Evolutionary conservation across 2,113 vertebrate species (phyloP), one percentile per base, ranked within the genome.

Genomic region (Stictonetta naevosa): DNA sequence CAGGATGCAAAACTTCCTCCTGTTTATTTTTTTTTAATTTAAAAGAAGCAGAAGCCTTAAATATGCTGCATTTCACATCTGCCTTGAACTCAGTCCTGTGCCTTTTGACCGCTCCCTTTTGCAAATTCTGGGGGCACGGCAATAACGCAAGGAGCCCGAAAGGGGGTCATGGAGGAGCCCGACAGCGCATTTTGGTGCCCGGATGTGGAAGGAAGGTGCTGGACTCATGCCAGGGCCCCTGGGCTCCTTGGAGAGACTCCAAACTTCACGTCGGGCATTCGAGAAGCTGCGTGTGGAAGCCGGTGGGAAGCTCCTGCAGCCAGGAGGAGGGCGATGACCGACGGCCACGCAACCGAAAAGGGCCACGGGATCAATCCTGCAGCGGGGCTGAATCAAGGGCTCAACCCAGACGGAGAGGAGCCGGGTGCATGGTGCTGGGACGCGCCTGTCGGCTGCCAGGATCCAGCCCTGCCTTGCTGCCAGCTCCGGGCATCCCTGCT

Each of bases 31-130:
- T 46, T 4, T 48, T 33, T 64, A 8, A 92, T n/a, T 94, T 81
- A 95, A 80, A 66, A 94, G 66, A 94, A 69, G 31, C 5, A 3
- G 60, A 95, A 85, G 89, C 92, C 93, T 96, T 62, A 58, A 90
- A 92, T 33, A 85, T 86, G 88, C 96, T 96, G 96, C 95, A 75
- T 38, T 56, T 91, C 83, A 23, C 3, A 6, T 62, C 62, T 53
- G 93, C 90, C 96, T 95, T 26, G 83, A 83, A 62, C 53, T 48
- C 77, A 46, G 31, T 3, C 38, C 40, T 3, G 52, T 88, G 75
- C 88, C 88, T 96, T 88, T 11, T 81, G 68, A 83, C 25, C 2
- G 0, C 44, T n/a, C 42, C 56, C 10, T 3, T 19, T 28, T 42
- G 28, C 44, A 62, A 38, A 68, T 15, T 42, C 40, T 1, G 1